A percentile compares a stretch with the other conserved stretches of the same genome.
Evolutionary conservation across 1,140 invertebrate species (phyloP).

Genomic region (Platyscapa corneri): DNA sequence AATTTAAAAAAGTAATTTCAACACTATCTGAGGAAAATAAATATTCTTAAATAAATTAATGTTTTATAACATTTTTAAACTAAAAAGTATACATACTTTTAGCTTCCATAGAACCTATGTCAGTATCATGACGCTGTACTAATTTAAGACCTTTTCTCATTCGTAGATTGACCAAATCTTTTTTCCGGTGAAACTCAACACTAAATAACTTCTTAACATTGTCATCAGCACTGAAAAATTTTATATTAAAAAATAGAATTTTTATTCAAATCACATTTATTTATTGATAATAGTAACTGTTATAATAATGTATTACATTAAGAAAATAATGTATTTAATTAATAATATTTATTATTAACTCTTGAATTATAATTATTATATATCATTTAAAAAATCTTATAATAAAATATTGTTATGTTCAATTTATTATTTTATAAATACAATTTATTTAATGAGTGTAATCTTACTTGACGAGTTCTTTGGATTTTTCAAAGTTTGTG

Average conservation of each 20-base stretch:
- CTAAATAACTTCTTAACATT: constrained; percentile 77
- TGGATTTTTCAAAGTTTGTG: constrained; percentile 69
- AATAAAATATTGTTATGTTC: no score
- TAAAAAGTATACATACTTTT: constrained; percentile 69
- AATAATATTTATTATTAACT: no score
- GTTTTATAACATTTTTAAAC: constrained; percentile 10
- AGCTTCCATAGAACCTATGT: constrained; percentile 76
- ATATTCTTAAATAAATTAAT: no score
- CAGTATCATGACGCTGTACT: constrained; percentile 76
- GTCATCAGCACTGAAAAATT: constrained; percentile 73
- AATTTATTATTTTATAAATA: no score
- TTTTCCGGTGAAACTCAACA: constrained; percentile 74
- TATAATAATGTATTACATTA: no score
- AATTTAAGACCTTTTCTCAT: constrained; percentile 70
- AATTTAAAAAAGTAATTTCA: no score
- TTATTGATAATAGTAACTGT: no score
- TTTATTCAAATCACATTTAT: no score
- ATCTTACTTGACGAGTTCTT: constrained; percentile 76
- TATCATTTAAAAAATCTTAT: no score
- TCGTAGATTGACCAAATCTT: constrained; percentile 64
- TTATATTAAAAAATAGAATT: constrained; percentile 55
- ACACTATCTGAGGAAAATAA: no score
- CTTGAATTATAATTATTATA: no score
- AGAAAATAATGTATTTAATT: no score
- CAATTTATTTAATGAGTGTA: background rate